These are phyloP conservation scores for Drosophila nr. perissopoda DNA, from an alignment of 2,888 invertebrate species.

Conservation along the genomic window DNA sequence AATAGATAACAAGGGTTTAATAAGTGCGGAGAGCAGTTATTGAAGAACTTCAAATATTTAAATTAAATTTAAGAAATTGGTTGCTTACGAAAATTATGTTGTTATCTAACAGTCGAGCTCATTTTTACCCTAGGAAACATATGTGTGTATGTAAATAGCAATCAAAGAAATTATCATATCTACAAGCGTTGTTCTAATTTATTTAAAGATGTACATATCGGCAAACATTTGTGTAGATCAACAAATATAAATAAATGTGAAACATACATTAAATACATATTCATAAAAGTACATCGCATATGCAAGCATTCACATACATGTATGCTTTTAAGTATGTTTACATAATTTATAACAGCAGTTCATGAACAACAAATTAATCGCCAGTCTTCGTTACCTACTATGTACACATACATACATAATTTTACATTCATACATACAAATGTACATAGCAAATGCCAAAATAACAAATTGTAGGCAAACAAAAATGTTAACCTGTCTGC, in stretches of 20 bases:
- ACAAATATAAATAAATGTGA: background rate
- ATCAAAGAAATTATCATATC: conserved; percentile 1
- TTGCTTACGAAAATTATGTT: background rate
- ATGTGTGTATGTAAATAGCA: background rate
- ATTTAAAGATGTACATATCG: background rate
- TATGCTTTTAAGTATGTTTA: background rate
- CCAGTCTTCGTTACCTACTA: conserved; percentile 9
- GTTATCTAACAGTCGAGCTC: background rate
- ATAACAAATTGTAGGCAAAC: conserved; percentile 45
- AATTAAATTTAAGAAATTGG: background rate
- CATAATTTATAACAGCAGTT: conserved; percentile 12
- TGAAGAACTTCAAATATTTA: background rate
- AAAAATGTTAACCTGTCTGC: conserved; percentile 58
- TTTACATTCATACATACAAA: background rate
- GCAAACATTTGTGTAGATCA: background rate
- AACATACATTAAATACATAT: background rate
- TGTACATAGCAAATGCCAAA: conserved; percentile 11
- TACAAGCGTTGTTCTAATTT: background rate
- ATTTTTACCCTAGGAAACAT: background rate
- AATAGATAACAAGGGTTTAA: background rate
- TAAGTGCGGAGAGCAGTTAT: background rate
- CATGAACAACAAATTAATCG: conserved; percentile 26
- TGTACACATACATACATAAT: conserved; percentile 1
- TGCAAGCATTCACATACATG: conserved; percentile 1
- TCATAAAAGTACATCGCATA: background rate